phyloP scores from a whole-genome alignment of 2,888 invertebrate genomes.

The Platycheirus albimanus region DNA sequence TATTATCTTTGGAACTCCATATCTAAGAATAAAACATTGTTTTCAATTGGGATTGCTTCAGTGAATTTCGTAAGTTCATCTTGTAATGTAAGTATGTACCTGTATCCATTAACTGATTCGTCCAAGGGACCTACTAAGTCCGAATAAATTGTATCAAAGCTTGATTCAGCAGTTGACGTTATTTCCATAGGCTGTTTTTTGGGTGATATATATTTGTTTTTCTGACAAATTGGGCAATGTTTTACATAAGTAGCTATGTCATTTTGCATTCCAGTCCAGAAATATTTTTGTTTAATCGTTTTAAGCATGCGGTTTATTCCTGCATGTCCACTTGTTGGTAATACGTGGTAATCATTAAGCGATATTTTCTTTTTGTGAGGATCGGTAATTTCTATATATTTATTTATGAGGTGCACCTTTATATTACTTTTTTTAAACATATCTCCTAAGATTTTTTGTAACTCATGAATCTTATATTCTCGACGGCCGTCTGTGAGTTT shows the following conservation, averaged over 20 bases:
- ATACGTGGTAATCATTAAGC: slow-evolving; percentile 9
- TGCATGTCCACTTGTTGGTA: slow-evolving; percentile 15
- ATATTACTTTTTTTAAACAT: neutral
- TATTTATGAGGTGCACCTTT: neutral
- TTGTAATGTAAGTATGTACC: too few species aligned
- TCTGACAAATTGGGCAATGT: slow-evolving; percentile 1
- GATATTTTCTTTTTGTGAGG: neutral
- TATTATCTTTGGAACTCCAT: too few species aligned
- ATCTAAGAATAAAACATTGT: too few species aligned
- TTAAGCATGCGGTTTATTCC: slow-evolving; percentile 9
- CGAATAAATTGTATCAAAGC: too few species aligned
- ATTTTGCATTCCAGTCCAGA: slow-evolving; percentile 2
- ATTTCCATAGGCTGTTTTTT: too few species aligned
- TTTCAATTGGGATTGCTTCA: too few species aligned
- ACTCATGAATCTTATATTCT: neutral
- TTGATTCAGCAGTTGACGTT: too few species aligned
- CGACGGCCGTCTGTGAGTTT: neutral
- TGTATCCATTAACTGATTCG: too few species aligned
- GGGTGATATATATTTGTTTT: neutral
- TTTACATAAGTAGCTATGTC: neutral
- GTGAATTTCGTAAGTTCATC: too few species aligned
- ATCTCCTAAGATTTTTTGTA: neutral
- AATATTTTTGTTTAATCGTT: slow-evolving; percentile 5
- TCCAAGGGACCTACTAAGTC: too few species aligned
- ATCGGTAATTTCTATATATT: neutral